phyloP scores from a whole-genome alignment of 2,888 invertebrate genomes.

The Leptinotarsa rubiginosa region DNA sequence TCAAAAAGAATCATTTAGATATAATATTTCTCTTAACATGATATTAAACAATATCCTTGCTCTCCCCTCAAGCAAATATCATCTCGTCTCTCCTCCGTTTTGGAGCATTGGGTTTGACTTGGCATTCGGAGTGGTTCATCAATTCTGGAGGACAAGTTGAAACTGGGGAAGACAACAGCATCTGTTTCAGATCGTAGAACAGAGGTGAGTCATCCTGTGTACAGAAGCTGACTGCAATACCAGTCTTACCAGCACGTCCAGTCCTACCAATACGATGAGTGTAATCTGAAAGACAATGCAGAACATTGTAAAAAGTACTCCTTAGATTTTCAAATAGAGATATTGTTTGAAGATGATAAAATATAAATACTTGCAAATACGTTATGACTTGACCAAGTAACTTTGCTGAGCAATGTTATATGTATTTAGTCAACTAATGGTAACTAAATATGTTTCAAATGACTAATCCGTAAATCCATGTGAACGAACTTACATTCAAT shows the following conservation, averaged over 20 bases:
- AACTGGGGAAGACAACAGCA: slow-evolving; percentile 87
- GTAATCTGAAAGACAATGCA: slow-evolving; percentile 74
- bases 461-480: too few relatives aligned
- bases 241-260: slow-evolving; percentile 98
- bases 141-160: slow-evolving; percentile 96
- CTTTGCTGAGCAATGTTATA: too few relatives aligned
- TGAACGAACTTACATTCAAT: too few relatives aligned
- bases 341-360: too few relatives aligned
- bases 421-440: too few relatives aligned
- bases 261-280: slow-evolving; percentile 99
- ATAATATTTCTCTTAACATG: not conserved
- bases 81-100: slow-evolving; percentile 95
- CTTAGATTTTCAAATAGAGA: too few relatives aligned
- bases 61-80: slow-evolving; percentile 81
- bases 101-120: slow-evolving; percentile 95
- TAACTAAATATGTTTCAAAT: too few relatives aligned
- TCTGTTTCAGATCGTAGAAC: slow-evolving; percentile 97
- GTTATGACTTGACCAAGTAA: too few relatives aligned
- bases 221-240: slow-evolving; percentile 94
- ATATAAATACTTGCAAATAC: too few relatives aligned
- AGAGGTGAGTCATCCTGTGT: slow-evolving; percentile 96
- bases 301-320: not conserved
- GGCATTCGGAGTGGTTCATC: slow-evolving; percentile 98
- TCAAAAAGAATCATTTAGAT: not conserved
- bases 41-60: not conserved